Conservation (phyloP, 2,113 vertebrate species). For the Melanotaenia duboulayi region DNA sequence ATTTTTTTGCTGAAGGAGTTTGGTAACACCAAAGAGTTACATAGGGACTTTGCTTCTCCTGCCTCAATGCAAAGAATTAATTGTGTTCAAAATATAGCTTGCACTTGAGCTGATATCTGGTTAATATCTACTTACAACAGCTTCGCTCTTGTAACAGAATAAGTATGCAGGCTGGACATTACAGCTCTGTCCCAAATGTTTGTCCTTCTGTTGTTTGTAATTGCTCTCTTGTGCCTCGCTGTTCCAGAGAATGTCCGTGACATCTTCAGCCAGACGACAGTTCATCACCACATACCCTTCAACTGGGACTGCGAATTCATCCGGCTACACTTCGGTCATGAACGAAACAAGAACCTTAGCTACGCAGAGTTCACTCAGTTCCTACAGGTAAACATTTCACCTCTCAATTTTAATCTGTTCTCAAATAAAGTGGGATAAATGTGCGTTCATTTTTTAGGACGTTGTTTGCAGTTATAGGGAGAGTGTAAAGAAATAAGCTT, state of each 20-base stretch:
- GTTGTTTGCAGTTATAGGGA: no score
- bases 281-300: constrained; percentile 97
- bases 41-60: no score
- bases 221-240: constrained; percentile 39
- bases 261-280: constrained; percentile 94
- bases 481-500: background rate
- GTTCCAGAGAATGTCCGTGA: constrained; percentile 93
- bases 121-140: constrained; percentile 24
- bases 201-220: constrained; percentile 30
- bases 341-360: constrained; percentile 92
- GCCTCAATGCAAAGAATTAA: no score
- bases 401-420: no score
- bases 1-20: no score
- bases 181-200: constrained; percentile 26
- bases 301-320: constrained; percentile 99
- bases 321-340: constrained; percentile 94
- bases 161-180: constrained; percentile 38
- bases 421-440: no score
- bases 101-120: no score
- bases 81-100: no score
- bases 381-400: constrained; percentile 86
- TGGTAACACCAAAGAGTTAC: no score
- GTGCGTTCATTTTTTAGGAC: no score
- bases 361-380: constrained; percentile 96
- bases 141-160: constrained; percentile 26